A percentile compares a stretch with the other conserved stretches of the same genome.
Conservation (phyloP, 2,888 invertebrate species). For the Cylloceria caligata region DNA sequence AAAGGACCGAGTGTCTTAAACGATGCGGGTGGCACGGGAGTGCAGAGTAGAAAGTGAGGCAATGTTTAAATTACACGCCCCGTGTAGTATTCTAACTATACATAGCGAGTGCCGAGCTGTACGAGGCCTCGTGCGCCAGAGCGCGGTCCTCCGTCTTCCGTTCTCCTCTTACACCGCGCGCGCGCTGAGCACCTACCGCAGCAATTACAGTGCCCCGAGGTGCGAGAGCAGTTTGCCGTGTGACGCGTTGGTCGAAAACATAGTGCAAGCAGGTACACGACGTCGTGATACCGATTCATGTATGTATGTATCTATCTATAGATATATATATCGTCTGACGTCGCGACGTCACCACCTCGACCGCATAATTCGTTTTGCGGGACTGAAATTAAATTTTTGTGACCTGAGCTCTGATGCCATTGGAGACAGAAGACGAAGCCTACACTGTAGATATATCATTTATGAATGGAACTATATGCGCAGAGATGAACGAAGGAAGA, state of each 20-base stretch:
- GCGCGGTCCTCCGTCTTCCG: slow-evolving; percentile 66
- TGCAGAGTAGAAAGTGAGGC: slow-evolving; percentile 74
- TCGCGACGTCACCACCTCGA: slow-evolving; percentile 63
- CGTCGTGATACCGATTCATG: neutral
- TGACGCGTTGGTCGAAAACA: slow-evolving; percentile 59
- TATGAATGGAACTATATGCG: slow-evolving; percentile 62
- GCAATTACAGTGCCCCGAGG: slow-evolving; percentile 74
- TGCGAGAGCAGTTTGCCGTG: slow-evolving; percentile 70
- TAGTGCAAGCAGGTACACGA: slow-evolving; percentile 20
- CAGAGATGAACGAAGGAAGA: slow-evolving; percentile 39
- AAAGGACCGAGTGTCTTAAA: slow-evolving; percentile 49
- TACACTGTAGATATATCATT: slow-evolving; percentile 28
- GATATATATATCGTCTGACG: neutral
- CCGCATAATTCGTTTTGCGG: slow-evolving; percentile 65
- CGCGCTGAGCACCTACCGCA: slow-evolving; percentile 73
- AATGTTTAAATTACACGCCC: slow-evolving; percentile 82
- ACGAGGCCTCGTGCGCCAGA: slow-evolving; percentile 72
- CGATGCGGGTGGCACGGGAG: slow-evolving; percentile 71
- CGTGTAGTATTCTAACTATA: slow-evolving; percentile 54
- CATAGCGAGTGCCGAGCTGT: slow-evolving; percentile 75
- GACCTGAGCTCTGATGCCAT: neutral
- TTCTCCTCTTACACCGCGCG: slow-evolving; percentile 55
- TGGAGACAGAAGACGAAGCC: neutral
- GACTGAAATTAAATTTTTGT: slow-evolving; percentile 58
- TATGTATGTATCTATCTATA: neutral